Base-by-base conservation (phyloP, 2,888 invertebrate genomes). In the Hecatera dysodea region DNA sequence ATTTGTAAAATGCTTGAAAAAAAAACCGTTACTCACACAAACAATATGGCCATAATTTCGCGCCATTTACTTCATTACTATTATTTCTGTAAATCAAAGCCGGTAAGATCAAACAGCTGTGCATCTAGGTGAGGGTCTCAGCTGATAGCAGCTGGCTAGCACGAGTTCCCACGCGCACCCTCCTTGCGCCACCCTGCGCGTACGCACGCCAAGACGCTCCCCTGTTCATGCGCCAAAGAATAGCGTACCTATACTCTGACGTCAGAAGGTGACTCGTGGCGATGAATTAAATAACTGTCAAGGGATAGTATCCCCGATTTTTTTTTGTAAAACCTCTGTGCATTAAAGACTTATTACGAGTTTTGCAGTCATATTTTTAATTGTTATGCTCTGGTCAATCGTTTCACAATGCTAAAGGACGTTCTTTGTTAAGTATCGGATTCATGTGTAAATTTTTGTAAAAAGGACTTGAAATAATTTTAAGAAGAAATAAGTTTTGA, bases 91-190 rank as follows among this genome's bases (percentile, higher is more conserved):
- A 80, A 73, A 83, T 68, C 66, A 72, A 56, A 64, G 57, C 61
- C 65, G 74, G 57, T 70, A 81, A 79, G 80, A 84, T 77, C 59
- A 75, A 85, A 89, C 95, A 94, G 94, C 94, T 94, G 94, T 91
- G 78, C 62, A 68, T 67, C 19, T 11, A 50, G 59, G 66, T 79
- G 72, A 85, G 86, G 89, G 90, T 86, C 86, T 88, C 87, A 91
- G 90, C 89, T 91, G 91, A 91, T 85, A 87, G 85, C 94, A 95
- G 93, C 95, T 94, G 95, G 94, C 88, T 84, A 90, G 90, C 92
- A 91, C 91, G 90, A 91, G 91, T 96, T 95, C 95, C 93, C 95
- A 95, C 95, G 95, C 91, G 92, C 89, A 86, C 93, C 93, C 94
- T 86, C 80, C 77, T 82, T 80, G 66, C 61, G 59, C 66, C 66